These are phyloP conservation scores for Drosophila falleni DNA, from an alignment of 2,888 invertebrate species.

Conservation along the genomic window DNA sequence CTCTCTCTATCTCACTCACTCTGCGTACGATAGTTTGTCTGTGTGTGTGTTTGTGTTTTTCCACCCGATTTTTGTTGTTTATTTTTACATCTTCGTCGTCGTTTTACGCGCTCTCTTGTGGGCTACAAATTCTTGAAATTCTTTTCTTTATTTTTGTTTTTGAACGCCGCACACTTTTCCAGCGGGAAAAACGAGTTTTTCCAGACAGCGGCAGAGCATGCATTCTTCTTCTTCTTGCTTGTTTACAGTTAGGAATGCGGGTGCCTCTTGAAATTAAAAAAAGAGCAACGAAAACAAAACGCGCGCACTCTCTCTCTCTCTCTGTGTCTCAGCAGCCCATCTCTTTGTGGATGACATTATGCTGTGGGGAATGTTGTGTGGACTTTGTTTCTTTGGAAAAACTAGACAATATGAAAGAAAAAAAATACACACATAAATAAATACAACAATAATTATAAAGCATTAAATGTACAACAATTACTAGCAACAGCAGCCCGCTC, in stretches of 20 bases:
- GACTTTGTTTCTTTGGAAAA: constrained; percentile 45
- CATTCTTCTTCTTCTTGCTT: constrained; percentile 69
- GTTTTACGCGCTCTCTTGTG: constrained; percentile 60
- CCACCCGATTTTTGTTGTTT: constrained; percentile 60
- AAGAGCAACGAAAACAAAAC: constrained; percentile 63
- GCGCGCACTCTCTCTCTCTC: constrained; percentile 36
- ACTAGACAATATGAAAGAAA: constrained; percentile 38
- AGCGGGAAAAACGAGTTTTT: constrained; percentile 79
- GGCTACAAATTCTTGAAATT: constrained; percentile 75
- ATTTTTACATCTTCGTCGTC: constrained; percentile 59
- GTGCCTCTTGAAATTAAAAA: constrained; percentile 55
- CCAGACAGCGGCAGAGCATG: constrained; percentile 64
- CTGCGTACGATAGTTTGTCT: constrained; percentile 1
- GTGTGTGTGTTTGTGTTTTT: constrained; percentile 45
- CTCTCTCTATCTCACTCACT: constrained; percentile 18
- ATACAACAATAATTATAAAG: constrained; percentile 33
- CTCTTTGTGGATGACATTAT: constrained; percentile 43
- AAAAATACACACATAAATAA: constrained; percentile 7
- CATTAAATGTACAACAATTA: constrained; percentile 32
- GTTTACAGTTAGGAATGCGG: constrained; percentile 78
- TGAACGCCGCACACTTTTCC: constrained; percentile 70
- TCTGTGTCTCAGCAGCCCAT: not conserved
- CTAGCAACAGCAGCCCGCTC: constrained; percentile 28
- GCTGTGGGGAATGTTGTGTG: constrained; percentile 35
- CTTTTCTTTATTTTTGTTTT: constrained; percentile 49